Conservation (phyloP, 2,113 vertebrate genomes). For the Dasyurus viverrinus region DNA sequence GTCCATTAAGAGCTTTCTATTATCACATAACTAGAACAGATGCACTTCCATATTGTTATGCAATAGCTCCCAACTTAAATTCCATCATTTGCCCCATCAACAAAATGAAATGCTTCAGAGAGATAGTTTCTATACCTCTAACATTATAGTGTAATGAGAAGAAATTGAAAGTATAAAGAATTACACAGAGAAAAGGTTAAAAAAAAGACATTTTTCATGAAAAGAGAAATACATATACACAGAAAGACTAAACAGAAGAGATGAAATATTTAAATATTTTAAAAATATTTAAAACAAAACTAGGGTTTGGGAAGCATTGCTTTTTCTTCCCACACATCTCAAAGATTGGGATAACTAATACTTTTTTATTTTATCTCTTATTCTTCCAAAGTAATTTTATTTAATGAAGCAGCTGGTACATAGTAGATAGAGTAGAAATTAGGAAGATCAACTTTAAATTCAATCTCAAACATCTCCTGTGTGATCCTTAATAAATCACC, state of each 20-base stretch:
- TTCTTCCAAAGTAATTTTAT: neutral
- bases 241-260: constrained; percentile 2
- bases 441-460: neutral
- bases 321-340: neutral
- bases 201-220: constrained; percentile 41
- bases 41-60: neutral
- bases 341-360: neutral
- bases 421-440: neutral
- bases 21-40: neutral
- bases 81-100: neutral
- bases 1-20: neutral
- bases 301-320: neutral
- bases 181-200: constrained; percentile 7
- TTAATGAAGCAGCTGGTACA: constrained; percentile 25
- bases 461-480: neutral
- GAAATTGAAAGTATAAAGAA: constrained; percentile 26
- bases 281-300: neutral
- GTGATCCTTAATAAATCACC: neutral
- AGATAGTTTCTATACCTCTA: constrained; percentile 35
- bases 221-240: constrained; percentile 24
- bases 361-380: neutral
- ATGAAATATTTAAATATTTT: neutral
- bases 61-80: constrained; percentile 17
- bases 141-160: constrained; percentile 56
- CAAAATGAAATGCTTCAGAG: constrained; percentile 17